These are phyloP conservation scores for Heliconius ethilla DNA, from an alignment of 2,888 invertebrate species.

Conservation along the genomic window DNA sequence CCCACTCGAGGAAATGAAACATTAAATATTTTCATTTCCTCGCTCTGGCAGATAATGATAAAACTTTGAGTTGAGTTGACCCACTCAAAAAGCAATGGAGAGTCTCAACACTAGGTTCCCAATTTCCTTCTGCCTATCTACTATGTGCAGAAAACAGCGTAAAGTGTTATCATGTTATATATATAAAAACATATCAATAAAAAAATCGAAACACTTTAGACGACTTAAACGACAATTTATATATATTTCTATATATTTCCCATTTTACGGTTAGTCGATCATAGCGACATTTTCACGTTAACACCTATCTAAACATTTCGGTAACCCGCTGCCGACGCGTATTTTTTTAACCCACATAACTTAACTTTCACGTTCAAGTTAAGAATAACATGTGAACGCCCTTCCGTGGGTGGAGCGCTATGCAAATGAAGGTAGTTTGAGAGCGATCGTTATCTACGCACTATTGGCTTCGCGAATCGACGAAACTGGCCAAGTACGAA, in stretches of 20 bases:
- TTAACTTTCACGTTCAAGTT: constrained; percentile 43
- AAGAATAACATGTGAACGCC: constrained; percentile 40
- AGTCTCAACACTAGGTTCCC: too few relatives aligned
- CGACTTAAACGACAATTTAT: not conserved
- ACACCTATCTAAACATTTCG: constrained; percentile 39
- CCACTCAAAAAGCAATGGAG: too few relatives aligned
- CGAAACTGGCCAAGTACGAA: constrained; percentile 37
- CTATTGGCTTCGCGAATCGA: constrained; percentile 43
- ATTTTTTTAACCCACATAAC: constrained; percentile 42
- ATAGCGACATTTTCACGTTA: constrained; percentile 33
- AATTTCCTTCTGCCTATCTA: too few relatives aligned
- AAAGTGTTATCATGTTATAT: too few relatives aligned
- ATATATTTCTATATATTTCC: not conserved
- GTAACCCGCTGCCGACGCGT: constrained; percentile 31
- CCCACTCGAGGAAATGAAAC: too few relatives aligned
- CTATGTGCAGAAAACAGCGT: too few relatives aligned
- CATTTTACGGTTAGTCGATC: constrained; percentile 26
- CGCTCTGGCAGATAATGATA: too few relatives aligned
- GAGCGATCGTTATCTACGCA: constrained; percentile 40
- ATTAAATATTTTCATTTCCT: too few relatives aligned
- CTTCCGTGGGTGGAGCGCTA: constrained; percentile 38
- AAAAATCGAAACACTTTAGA: not conserved
- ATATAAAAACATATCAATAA: too few relatives aligned
- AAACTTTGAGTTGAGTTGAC: too few relatives aligned
- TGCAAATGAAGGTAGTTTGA: constrained; percentile 40